These are phyloP conservation scores for Etheostoma perlongum DNA, from an alignment of 2,797 vertebrate species.

Conservation along the genomic window DNA sequence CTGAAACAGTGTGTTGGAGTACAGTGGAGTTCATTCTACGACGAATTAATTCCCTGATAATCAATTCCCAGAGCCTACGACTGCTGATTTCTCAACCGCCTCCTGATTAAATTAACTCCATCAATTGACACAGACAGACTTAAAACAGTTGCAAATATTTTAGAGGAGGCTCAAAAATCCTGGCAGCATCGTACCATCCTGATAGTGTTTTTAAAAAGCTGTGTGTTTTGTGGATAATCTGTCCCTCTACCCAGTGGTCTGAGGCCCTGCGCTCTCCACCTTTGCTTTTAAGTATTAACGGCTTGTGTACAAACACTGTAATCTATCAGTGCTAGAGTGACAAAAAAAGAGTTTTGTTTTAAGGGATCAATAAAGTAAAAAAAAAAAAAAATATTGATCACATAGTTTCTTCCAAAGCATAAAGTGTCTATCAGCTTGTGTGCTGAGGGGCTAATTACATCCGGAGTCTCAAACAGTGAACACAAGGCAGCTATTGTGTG, in stretches of 20 bases:
- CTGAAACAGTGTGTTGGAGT: neutral
- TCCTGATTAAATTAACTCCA: constrained; percentile 33
- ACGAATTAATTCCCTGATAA: neutral
- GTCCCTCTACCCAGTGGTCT: neutral
- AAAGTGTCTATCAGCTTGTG: constrained; percentile 2
- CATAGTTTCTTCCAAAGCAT: neutral
- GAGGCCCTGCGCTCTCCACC: neutral
- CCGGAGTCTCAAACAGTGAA: constrained; percentile 30
- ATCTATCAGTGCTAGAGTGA: neutral
- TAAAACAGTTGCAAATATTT: constrained; percentile 30
- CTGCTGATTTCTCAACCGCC: constrained; percentile 27
- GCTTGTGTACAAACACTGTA: neutral
- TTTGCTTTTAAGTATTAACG: constrained; percentile 18
- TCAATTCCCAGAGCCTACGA: constrained; percentile 13
- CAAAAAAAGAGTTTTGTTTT: neutral
- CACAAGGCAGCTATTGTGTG: constrained; percentile 46
- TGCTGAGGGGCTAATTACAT: constrained; percentile 31
- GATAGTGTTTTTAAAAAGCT: neutral
- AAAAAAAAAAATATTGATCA: neutral
- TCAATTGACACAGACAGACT: constrained; percentile 43
- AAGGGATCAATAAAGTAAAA: neutral
- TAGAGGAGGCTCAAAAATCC: constrained; percentile 2
- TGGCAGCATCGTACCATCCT: neutral
- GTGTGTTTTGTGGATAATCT: neutral
- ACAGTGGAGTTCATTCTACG: neutral